These are phyloP conservation scores for Colossoma macropomum DNA, from an alignment of 2,113 vertebrate genomes.

Conservation along the genomic window DNA sequence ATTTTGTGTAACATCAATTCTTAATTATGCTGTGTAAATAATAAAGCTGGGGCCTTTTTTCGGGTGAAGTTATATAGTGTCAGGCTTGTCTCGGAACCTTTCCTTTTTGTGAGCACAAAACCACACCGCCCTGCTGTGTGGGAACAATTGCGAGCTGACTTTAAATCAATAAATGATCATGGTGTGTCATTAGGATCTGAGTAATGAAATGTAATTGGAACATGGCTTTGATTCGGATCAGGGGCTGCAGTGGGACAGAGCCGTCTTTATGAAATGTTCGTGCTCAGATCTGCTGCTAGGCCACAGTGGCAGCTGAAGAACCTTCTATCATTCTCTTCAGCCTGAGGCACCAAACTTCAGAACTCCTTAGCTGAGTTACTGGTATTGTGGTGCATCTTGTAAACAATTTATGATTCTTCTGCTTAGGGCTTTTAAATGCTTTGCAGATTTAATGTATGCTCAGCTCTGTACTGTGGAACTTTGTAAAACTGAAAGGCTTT, in stretches of 20 bases:
- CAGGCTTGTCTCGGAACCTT: conserved; percentile 22
- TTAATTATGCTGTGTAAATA: conserved; percentile 52
- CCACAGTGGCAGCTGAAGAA: not conserved
- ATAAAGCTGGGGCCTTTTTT: conserved; percentile 27
- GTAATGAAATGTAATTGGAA: conserved; percentile 49
- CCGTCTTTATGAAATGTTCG: conserved; percentile 38
- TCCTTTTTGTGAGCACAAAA: conserved; percentile 7
- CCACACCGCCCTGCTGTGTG: not conserved
- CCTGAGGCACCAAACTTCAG: not conserved
- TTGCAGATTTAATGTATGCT: not conserved
- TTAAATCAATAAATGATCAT: conserved; percentile 55
- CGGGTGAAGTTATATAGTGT: conserved; percentile 29
- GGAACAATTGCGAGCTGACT: conserved; percentile 25
- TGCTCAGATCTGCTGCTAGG: conserved; percentile 4
- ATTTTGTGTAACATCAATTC: conserved; percentile 48
- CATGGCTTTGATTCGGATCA: conserved; percentile 49
- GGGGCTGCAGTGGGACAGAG: not conserved
- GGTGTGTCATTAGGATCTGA: conserved; percentile 37
- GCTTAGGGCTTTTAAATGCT: not conserved
- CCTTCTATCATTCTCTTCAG: not conserved
- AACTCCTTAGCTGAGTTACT: not conserved
- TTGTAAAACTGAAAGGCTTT: too few relatives aligned
- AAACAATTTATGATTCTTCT: not conserved
- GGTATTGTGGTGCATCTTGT: not conserved
- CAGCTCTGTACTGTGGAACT: not conserved